phyloP scores from a whole-genome alignment of 2,888 invertebrate species.

The Agrenia bidenticulata region DNA sequence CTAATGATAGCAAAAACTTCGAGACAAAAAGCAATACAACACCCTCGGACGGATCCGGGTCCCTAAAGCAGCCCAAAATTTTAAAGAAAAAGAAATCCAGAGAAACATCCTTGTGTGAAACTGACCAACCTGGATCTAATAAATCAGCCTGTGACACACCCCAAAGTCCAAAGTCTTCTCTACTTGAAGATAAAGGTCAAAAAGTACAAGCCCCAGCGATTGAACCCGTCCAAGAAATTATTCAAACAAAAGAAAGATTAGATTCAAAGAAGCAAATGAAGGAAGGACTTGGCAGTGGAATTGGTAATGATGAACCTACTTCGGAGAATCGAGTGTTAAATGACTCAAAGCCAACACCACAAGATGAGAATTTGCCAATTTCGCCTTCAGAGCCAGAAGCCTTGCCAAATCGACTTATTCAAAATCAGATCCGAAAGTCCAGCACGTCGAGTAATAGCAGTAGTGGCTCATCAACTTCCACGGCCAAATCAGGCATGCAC shows the following conservation, averaged over 20 bases:
- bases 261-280: too few relatives aligned
- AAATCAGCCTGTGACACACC: too few relatives aligned
- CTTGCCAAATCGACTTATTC: conserved; percentile 9
- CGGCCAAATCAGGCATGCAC: conserved; percentile 42
- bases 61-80: neutral
- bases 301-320: neutral
- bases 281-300: conserved; percentile 20
- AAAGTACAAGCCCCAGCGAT: conserved; percentile 13
- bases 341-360: too few relatives aligned
- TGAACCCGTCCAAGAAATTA: neutral
- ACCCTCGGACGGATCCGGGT: conserved; percentile 5
- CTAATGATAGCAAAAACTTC: neutral
- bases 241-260: neutral
- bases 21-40: neutral
- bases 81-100: neutral
- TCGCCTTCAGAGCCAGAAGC: neutral
- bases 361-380: neutral
- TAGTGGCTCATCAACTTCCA: conserved; percentile 29
- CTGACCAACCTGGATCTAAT: neutral
- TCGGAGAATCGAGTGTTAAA: too few relatives aligned
- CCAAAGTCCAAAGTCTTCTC: too few relatives aligned
- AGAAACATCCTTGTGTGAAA: neutral
- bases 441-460: conserved; percentile 23
- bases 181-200: conserved; percentile 4
- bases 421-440: conserved; percentile 21